phyloP scores from a whole-genome alignment of 2,797 vertebrate genomes.

The Silurus aristotelis region DNA sequence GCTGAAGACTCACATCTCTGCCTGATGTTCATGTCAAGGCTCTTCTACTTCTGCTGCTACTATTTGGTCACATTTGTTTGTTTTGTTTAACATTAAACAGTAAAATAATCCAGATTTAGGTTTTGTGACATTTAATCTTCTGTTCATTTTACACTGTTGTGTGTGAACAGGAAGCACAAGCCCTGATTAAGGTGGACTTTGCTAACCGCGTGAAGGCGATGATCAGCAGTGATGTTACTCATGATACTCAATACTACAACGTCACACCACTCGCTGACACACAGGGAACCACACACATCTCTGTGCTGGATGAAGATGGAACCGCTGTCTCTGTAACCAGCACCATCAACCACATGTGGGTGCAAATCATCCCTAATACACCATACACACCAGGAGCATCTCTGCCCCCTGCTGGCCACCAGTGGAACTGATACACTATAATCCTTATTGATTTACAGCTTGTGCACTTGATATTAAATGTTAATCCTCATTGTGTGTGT shows the following conservation, averaged over 20 bases:
- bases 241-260: conserved; percentile 74
- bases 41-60: not conserved
- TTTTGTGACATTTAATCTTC: not conserved
- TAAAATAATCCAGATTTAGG: not conserved
- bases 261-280: conserved; percentile 54
- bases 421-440: not conserved
- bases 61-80: not conserved
- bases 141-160: not conserved
- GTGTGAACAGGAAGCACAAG: conserved; percentile 53
- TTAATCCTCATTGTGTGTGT: not conserved
- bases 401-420: not conserved
- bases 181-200: conserved; percentile 68
- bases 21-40: too few relatives aligned
- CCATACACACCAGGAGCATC: not conserved
- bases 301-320: conserved; percentile 83
- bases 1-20: too few relatives aligned
- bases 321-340: conserved; percentile 89
- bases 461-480: not conserved
- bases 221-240: conserved; percentile 70
- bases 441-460: not conserved
- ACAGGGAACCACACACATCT: conserved; percentile 85
- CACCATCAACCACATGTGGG: conserved; percentile 91
- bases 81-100: not conserved
- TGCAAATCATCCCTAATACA: conserved; percentile 23
- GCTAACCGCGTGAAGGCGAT: conserved; percentile 63